These are phyloP conservation scores for Drosophila bocki DNA, from an alignment of 1,140 invertebrate genomes.

Conservation along the genomic window DNA sequence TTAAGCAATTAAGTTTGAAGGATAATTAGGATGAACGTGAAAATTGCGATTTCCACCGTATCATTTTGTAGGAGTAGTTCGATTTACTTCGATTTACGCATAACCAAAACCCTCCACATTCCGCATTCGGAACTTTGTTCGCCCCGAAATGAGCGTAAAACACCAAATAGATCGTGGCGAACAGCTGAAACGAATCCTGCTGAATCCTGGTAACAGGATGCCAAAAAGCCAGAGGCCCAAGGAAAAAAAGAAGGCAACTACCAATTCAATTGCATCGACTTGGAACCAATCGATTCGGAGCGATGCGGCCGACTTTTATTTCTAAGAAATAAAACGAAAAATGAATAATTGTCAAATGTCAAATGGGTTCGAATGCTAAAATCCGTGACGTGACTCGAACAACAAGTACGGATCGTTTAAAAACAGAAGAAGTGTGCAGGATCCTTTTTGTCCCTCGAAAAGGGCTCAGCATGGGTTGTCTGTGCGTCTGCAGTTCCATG, in stretches of 20 bases:
- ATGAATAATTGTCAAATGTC: constrained; percentile 71
- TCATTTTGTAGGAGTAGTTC: constrained; percentile 34
- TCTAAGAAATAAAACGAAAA: constrained; percentile 72
- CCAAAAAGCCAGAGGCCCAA: constrained; percentile 21
- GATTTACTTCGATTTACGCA: constrained; percentile 57
- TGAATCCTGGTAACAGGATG: constrained; percentile 44
- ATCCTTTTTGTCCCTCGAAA: constrained; percentile 35
- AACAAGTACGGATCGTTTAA: constrained; percentile 40
- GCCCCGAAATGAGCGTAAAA: constrained; percentile 59
- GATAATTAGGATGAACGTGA: constrained; percentile 69
- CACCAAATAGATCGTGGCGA: constrained; percentile 63
- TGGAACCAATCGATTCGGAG: constrained; percentile 75
- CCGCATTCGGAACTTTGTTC: constrained; percentile 29
- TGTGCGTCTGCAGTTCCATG: constrained; percentile 31
- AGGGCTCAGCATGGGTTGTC: constrained; percentile 44
- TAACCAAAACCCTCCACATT: constrained; percentile 61
- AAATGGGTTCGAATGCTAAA: constrained; percentile 47
- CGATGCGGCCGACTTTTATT: constrained; percentile 58
- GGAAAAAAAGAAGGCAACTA: constrained; percentile 10
- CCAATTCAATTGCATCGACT: constrained; percentile 75
- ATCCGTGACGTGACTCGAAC: constrained; percentile 57
- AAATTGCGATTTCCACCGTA: constrained; percentile 75
- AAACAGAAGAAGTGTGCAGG: constrained; percentile 45
- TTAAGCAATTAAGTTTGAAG: constrained; percentile 59
- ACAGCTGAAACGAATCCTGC: constrained; percentile 64